A percentile compares a stretch with the other conserved stretches of the same genome.
Evolutionary conservation across 2,888 invertebrate genomes (phyloP).

Genomic region (Heliconius charithonia): DNA sequence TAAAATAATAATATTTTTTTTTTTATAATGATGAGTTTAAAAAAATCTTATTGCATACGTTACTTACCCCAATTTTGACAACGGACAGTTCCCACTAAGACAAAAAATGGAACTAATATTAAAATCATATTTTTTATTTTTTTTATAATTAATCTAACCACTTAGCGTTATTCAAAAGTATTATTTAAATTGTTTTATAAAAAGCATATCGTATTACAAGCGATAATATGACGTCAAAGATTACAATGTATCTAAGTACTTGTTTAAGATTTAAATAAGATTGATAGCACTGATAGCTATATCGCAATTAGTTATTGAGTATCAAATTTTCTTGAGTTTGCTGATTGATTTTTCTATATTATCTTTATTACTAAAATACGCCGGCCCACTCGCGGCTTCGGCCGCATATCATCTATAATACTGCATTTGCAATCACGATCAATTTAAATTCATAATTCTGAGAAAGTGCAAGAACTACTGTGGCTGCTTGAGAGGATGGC

Average conservation of each 20-base stretch:
- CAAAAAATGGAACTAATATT: constrained; percentile 11
- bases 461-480: too few species aligned
- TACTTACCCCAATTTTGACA: constrained; percentile 47
- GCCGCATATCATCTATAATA: too few species aligned
- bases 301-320: neutral
- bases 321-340: neutral
- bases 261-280: too few species aligned
- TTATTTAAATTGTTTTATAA: neutral
- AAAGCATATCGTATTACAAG: neutral
- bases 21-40: too few species aligned
- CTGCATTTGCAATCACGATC: too few species aligned
- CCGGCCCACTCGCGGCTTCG: too few species aligned
- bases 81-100: constrained; percentile 6
- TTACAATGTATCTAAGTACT: constrained; percentile 4
- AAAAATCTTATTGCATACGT: neutral
- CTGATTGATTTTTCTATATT: too few species aligned
- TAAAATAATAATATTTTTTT: too few species aligned
- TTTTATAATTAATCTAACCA: neutral
- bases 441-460: too few species aligned
- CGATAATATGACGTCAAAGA: constrained; percentile 19
- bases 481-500: too few species aligned
- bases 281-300: neutral
- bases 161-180: neutral
- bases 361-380: too few species aligned
- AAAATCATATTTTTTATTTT: neutral